phyloP scores from a whole-genome alignment of 2,113 vertebrate species.

The Toxotes jaculatrix region DNA sequence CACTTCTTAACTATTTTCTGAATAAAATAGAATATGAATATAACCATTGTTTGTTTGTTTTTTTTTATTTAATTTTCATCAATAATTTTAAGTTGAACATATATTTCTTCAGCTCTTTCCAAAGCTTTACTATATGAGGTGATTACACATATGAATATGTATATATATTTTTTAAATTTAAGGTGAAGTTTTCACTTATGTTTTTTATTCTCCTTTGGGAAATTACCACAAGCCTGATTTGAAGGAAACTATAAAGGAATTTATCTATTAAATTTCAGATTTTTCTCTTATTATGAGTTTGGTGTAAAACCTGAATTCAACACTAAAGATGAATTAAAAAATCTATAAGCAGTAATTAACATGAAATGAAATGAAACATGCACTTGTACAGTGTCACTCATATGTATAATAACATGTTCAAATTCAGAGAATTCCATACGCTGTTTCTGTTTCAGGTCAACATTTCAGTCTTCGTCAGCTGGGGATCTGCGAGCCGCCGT shows the following conservation, averaged over 20 bases:
- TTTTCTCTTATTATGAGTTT: background rate
- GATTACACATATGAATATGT: background rate
- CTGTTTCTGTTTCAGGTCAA: constrained; percentile 87
- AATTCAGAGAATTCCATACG: too few relatives aligned
- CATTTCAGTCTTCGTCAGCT: constrained; percentile 98
- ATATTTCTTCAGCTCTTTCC: background rate
- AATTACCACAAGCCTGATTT: background rate
- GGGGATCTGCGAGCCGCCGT: constrained; percentile 95
- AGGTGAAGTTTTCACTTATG: background rate
- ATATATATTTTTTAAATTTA: background rate
- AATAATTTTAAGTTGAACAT: too few relatives aligned
- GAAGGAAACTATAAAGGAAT: background rate
- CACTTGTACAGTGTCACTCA: background rate
- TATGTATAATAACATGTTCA: background rate
- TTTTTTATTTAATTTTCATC: too few relatives aligned
- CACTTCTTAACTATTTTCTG: too few relatives aligned
- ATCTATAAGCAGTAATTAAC: background rate
- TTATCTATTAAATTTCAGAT: background rate
- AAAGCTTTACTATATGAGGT: background rate
- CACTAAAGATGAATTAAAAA: too few relatives aligned
- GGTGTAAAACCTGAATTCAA: background rate
- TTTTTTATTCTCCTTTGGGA: background rate
- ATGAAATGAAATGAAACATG: background rate
- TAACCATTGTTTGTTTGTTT: too few relatives aligned
- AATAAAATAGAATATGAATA: too few relatives aligned